phyloP scores from a whole-genome alignment of 2,113 vertebrate genomes.

The Ammodytes dubius region DNA sequence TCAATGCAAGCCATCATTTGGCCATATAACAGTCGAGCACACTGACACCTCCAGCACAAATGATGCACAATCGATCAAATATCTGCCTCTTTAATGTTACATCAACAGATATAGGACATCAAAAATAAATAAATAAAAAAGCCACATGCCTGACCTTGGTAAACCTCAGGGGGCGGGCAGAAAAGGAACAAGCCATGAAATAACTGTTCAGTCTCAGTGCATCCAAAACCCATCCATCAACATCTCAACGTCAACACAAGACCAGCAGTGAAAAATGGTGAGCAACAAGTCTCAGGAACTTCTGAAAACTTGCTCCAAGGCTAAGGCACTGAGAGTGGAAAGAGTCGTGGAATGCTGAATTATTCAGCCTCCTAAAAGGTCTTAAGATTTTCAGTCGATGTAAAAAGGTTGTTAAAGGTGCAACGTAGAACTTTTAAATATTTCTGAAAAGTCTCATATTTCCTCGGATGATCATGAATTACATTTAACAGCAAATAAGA shows the following conservation, averaged over 20 bases:
- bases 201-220: slow-evolving; percentile 33
- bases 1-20: slow-evolving; percentile 29
- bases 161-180: slow-evolving; percentile 14
- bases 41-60: slow-evolving; percentile 17
- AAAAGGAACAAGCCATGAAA: slow-evolving; percentile 26
- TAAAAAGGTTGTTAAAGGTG: not conserved
- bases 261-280: slow-evolving; percentile 2
- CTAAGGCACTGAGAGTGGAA: too few relatives aligned
- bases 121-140: not conserved
- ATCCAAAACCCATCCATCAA: slow-evolving; percentile 58
- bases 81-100: slow-evolving; percentile 45
- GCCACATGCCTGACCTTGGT: slow-evolving; percentile 21
- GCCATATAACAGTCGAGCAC: slow-evolving; percentile 10
- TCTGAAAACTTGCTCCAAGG: slow-evolving; percentile 2
- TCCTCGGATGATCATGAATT: too few relatives aligned
- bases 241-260: slow-evolving; percentile 20
- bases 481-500: too few relatives aligned
- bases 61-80: slow-evolving; percentile 24
- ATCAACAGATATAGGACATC: slow-evolving; percentile 10
- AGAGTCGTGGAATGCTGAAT: not conserved
- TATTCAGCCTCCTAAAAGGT: not conserved
- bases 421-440: not conserved
- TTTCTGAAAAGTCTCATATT: too few relatives aligned
- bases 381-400: not conserved
- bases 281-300: slow-evolving; percentile 31